Conservation (phyloP, 1,140 invertebrate species). For the Paraescarpia echinospica region DNA sequence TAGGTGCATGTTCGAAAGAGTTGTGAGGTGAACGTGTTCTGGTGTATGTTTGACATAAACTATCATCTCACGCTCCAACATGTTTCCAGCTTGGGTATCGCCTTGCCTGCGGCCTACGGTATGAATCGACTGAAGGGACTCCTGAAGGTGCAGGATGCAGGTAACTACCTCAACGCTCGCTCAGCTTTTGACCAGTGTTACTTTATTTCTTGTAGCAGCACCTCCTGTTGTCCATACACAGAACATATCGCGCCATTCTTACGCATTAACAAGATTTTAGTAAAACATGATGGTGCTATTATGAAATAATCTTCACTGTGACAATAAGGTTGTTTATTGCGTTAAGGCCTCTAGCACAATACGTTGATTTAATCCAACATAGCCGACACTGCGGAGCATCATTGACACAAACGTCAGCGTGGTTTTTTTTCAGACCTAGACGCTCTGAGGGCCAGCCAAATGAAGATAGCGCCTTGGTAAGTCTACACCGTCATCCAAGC, state of each 20-base stretch:
- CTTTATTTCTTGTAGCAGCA: background rate
- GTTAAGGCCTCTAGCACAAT: background rate
- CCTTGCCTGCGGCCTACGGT: conserved; percentile 85
- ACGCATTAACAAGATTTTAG: no score
- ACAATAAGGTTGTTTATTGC: background rate
- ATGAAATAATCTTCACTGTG: background rate
- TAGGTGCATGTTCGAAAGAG: background rate
- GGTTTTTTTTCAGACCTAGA: conserved; percentile 8
- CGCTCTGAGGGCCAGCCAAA: conserved; percentile 22
- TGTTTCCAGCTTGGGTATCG: conserved; percentile 68
- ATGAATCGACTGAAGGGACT: conserved; percentile 78
- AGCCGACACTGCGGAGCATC: background rate
- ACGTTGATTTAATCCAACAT: background rate
- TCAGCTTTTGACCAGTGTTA: background rate
- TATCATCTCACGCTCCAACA: background rate
- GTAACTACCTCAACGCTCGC: background rate
- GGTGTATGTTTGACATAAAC: background rate
- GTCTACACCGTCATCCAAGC: background rate
- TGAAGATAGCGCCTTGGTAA: conserved; percentile 27
- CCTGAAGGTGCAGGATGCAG: conserved; percentile 12
- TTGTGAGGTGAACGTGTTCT: background rate
- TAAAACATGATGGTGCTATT: no score
- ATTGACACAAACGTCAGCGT: background rate
- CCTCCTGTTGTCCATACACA: no score
- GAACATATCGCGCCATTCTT: no score